Evolutionary conservation across 2,113 vertebrate species (phyloP).

Genomic region (Oryzias woworae): DNA sequence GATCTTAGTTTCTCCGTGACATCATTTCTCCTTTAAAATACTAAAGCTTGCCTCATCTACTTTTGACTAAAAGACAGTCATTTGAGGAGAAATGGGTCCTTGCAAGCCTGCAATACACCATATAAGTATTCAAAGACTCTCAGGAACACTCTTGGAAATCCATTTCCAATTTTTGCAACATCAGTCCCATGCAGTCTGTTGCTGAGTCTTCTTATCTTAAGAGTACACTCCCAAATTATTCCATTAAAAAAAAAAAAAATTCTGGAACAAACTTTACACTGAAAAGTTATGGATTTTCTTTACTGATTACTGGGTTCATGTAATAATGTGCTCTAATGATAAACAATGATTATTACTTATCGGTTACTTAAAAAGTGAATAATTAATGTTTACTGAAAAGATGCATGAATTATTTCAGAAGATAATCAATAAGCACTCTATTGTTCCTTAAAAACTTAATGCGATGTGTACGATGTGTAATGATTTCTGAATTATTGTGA

Average conservation of each 20-base stretch:
- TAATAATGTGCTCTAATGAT: too few species aligned
- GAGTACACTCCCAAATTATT: slow-evolving; percentile 41
- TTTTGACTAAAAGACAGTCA: slow-evolving; percentile 1
- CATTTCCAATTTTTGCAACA: slow-evolving; percentile 55
- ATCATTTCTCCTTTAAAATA: slow-evolving; percentile 19
- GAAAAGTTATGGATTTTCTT: too few species aligned
- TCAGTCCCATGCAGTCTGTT: slow-evolving; percentile 59
- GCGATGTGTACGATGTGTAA: too few species aligned
- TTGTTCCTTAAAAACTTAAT: too few species aligned
- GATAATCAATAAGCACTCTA: too few species aligned
- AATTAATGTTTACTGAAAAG: too few species aligned
- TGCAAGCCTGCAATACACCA: slow-evolving; percentile 19
- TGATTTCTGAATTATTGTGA: too few species aligned
- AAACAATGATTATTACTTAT: too few species aligned
- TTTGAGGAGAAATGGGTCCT: slow-evolving; percentile 20
- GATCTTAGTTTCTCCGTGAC: slow-evolving; percentile 20
- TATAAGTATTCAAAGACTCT: slow-evolving; percentile 36
- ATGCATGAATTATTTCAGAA: too few species aligned
- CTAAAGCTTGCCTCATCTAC: slow-evolving; percentile 20
- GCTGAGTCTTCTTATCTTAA: slow-evolving; percentile 54
- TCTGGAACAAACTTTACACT: slow-evolving; percentile 1
- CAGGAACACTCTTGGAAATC: slow-evolving; percentile 27
- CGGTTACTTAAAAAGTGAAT: too few species aligned
- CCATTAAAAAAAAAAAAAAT: background rate
- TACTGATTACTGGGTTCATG: too few species aligned